Percentiles rank a stretch among this genome's conserved stretches.
Evolutionary conservation across 2,113 vertebrate genomes (phyloP).

Genomic region (Pedionomus torquatus): DNA sequence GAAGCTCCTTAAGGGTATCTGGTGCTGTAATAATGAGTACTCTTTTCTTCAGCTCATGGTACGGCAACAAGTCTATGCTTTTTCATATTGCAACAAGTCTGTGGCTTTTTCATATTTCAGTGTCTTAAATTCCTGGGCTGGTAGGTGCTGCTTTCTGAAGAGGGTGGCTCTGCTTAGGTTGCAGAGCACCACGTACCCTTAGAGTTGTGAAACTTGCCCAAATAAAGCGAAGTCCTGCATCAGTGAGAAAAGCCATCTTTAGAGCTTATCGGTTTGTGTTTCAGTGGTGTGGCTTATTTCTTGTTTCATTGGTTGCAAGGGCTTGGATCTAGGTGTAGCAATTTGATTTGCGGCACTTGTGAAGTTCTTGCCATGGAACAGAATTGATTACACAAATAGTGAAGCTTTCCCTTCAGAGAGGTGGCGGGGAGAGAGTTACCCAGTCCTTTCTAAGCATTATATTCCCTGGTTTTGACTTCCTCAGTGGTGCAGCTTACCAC

Average conservation of each 20-base stretch:
- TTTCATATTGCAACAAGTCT: no score
- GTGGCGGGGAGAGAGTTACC: neutral
- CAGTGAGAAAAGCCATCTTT: neutral
- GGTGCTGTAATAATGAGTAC: neutral
- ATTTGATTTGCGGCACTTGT: neutral
- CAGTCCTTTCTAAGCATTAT: neutral
- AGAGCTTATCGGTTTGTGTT: accelerated
- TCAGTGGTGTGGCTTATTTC: neutral
- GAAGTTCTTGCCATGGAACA: neutral
- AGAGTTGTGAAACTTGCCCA: neutral
- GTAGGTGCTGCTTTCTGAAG: neutral
- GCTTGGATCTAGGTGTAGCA: neutral
- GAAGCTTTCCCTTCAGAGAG: neutral
- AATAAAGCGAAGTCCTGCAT: neutral
- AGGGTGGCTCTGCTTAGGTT: neutral
- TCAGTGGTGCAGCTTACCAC: neutral
- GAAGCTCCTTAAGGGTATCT: neutral
- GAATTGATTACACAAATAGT: neutral
- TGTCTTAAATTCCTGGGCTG: neutral
- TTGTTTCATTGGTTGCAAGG: neutral
- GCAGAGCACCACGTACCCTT: neutral
- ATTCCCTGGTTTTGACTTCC: neutral
- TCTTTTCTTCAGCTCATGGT: neutral
- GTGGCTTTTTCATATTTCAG: neutral
- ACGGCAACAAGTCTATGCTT: neutral